phyloP scores from a whole-genome alignment of 2,797 vertebrate genomes.

The Spinus pinus region DNA sequence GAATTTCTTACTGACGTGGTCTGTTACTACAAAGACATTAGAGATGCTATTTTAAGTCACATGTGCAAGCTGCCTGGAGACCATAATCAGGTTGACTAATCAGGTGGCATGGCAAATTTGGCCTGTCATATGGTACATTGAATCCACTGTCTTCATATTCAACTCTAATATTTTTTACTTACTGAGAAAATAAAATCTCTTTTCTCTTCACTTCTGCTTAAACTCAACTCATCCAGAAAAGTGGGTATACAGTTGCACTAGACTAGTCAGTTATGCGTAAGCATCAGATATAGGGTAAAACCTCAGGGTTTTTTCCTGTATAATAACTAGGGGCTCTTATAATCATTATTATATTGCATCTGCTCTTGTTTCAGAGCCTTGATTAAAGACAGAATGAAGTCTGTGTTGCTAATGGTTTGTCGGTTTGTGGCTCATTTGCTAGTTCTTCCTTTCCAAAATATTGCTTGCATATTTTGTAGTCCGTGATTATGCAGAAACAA shows the following conservation, averaged over 20 bases:
- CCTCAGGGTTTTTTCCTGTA: not conserved
- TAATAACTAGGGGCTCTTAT: not conserved
- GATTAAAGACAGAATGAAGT: slow-evolving; percentile 13
- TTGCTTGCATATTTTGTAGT: slow-evolving; percentile 25
- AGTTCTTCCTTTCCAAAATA: slow-evolving; percentile 35
- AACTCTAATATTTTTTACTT: not conserved
- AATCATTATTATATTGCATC: not conserved
- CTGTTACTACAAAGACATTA: slow-evolving; percentile 2
- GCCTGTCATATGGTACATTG: not conserved
- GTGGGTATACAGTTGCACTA: not conserved
- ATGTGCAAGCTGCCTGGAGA: not conserved
- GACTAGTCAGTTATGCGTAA: not conserved
- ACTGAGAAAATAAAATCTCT: not conserved
- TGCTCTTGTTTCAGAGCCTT: not conserved
- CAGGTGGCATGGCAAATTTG: slow-evolving; percentile 12
- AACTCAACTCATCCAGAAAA: not conserved
- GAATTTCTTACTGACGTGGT: not conserved
- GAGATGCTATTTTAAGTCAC: not conserved
- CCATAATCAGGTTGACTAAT: slow-evolving; percentile 3
- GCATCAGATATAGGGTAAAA: not conserved
- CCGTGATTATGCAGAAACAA: slow-evolving; percentile 36
- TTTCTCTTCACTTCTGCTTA: not conserved
- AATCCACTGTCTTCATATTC: not conserved
- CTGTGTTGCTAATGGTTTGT: slow-evolving; percentile 9
- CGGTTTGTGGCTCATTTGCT: slow-evolving; percentile 22